Base-by-base conservation (phyloP, 2,113 vertebrate genomes). In the Megaceryle maxima region DNA sequence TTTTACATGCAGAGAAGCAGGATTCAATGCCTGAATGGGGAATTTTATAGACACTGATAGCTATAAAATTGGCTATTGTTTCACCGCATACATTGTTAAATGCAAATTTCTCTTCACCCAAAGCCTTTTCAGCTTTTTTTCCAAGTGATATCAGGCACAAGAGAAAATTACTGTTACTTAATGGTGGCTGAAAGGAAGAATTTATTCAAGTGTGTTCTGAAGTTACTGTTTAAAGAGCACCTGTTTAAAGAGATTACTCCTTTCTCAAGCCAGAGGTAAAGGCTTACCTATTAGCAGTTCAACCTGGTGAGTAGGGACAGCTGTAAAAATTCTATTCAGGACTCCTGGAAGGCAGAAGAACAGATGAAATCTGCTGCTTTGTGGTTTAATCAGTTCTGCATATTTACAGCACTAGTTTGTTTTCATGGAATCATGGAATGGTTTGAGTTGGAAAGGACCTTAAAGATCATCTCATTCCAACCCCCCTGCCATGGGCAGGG, bases 201-300 rank as follows among this genome's bases (percentile, higher is more conserved):
- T 76, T 79, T 50, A 66, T 60, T 91, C 35, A 56, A 82, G 35
- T 33, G 48, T 79, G 57, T 37, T 87, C 66, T 87, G 66, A 76
- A 81, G 66, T 87, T 92, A 89, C 66, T 96, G 83, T 89, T 96
- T 94, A 68, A 95, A 92, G 53, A 83, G n/a, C 78, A 76, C 15
- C 41, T 76, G 37, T 79, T 87, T 91, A 75, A 57, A 85, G 66
- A 94, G 84, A 84, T 87, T 25, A 35, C 39, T 76, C 10, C 62
- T 82, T 56, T 68, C 74, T 78, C 53, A 60, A 33, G 24, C 3
- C 35, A 51, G 18, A 78, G 56, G 37, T 83, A 78, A 95, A 88
- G 60, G 76, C 16, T 96, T 81, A 94, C 83, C 62, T 81, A 82
- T 93, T 82, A 94, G 66, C 48, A 87, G 63, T 43, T 84, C 43